Percentiles rank a stretch among this genome's conserved stretches.
phyloP scores from a whole-genome alignment of 1,140 invertebrate genomes.

The Catajapyx aquilonaris region DNA sequence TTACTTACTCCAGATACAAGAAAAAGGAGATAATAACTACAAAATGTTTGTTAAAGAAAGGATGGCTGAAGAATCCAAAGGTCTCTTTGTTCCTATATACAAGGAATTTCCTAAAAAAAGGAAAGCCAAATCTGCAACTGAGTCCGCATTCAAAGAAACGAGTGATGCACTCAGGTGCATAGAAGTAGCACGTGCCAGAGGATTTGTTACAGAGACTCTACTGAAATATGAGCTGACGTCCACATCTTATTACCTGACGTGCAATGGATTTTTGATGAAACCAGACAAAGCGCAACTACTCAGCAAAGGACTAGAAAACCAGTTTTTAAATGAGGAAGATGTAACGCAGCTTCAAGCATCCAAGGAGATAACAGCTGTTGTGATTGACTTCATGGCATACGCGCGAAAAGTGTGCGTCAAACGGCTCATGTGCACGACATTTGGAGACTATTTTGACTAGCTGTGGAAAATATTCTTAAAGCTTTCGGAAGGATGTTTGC shows the following conservation, averaged over 20 bases:
- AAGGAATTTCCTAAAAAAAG: constrained; percentile 1
- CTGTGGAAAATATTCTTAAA: constrained; percentile 1
- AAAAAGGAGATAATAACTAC: constrained; percentile 1
- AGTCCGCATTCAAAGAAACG: too few relatives aligned
- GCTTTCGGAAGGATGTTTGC: too few relatives aligned
- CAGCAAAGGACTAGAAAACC: constrained; percentile 1
- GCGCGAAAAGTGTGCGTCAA: constrained; percentile 1
- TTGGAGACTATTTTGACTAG: constrained; percentile 1
- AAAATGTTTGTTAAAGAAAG: background rate
- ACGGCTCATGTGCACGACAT: background rate
- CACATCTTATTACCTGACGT: background rate
- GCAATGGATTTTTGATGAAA: background rate
- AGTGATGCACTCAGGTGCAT: background rate
- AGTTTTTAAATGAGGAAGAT: too few relatives aligned
- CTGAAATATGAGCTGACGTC: background rate
- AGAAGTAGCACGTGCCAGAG: constrained; percentile 1
- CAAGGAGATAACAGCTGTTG: too few relatives aligned
- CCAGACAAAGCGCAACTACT: constrained; percentile 1
- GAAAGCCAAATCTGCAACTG: too few relatives aligned
- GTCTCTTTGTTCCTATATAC: background rate
- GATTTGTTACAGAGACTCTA: background rate
- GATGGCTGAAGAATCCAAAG: background rate
- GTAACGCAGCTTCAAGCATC: too few relatives aligned
- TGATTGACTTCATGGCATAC: too few relatives aligned
- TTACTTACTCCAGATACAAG: too few relatives aligned